phyloP scores from a whole-genome alignment of 2,113 vertebrate species.

The Saccopteryx bilineata region DNA sequence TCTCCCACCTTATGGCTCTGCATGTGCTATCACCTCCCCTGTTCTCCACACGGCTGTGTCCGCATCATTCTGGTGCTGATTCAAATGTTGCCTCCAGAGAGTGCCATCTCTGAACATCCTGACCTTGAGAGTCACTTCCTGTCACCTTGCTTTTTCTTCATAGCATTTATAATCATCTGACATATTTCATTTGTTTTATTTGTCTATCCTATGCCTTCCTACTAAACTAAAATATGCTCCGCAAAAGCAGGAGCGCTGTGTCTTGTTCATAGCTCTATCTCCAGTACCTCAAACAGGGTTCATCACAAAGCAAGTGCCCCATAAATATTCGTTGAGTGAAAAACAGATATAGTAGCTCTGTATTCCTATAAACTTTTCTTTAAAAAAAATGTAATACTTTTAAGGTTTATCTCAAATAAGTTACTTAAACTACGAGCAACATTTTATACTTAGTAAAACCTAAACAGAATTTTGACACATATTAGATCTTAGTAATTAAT shows the following conservation, averaged over 20 bases:
- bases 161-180: not conserved
- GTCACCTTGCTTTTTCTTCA: not conserved
- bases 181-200: not conserved
- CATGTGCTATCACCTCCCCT: not conserved
- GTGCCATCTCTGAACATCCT: not conserved
- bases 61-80: not conserved
- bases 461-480: not conserved
- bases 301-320: not conserved
- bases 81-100: constrained; percentile 10
- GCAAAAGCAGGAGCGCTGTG: not conserved
- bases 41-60: not conserved
- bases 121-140: not conserved
- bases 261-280: not conserved
- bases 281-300: not conserved
- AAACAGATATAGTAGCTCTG: not conserved
- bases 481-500: not conserved
- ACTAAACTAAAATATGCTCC: not conserved
- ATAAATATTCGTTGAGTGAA: not conserved
- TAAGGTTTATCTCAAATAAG: not conserved
- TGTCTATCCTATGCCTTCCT: not conserved
- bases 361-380: not conserved
- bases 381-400: not conserved
- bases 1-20: not conserved
- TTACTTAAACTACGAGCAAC: not conserved
- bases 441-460: not conserved